phyloP scores from a whole-genome alignment of 2,113 vertebrate genomes.

The Solea solea region DNA sequence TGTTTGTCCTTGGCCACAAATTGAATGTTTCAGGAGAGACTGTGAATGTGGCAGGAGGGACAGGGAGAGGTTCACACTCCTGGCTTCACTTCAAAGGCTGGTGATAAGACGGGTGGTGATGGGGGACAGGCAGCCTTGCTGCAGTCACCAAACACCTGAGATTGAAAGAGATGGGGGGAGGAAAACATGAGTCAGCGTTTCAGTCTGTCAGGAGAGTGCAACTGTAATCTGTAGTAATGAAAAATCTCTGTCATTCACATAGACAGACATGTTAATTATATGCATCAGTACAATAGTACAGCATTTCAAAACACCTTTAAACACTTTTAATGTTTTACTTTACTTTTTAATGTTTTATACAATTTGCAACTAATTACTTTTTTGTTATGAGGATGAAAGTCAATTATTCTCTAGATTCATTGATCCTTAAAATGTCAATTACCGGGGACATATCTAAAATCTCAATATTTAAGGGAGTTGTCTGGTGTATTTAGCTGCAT shows the following conservation, averaged over 20 bases:
- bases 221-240: not conserved
- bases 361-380: too few relatives aligned
- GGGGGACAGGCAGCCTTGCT: not conserved
- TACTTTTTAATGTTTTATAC: too few relatives aligned
- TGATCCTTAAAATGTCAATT: too few relatives aligned
- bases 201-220: not conserved
- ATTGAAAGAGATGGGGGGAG: not conserved
- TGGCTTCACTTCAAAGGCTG: slow-evolving; percentile 52
- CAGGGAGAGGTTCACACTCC: slow-evolving; percentile 24
- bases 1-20: not conserved
- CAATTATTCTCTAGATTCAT: too few relatives aligned
- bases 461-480: too few relatives aligned
- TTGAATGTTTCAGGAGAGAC: not conserved
- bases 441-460: too few relatives aligned
- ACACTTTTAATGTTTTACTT: too few relatives aligned
- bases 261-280: too few relatives aligned
- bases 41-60: slow-evolving; percentile 2
- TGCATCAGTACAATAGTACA: too few relatives aligned
- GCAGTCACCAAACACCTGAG: slow-evolving; percentile 37
- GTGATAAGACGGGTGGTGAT: not conserved
- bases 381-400: too few relatives aligned
- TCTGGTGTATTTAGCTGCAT: too few relatives aligned
- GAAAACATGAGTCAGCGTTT: slow-evolving; percentile 32
- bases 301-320: too few relatives aligned
- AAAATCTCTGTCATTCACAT: not conserved